phyloP scores from a whole-genome alignment of 2,797 vertebrate species.

The Sebastolobus alascanus region DNA sequence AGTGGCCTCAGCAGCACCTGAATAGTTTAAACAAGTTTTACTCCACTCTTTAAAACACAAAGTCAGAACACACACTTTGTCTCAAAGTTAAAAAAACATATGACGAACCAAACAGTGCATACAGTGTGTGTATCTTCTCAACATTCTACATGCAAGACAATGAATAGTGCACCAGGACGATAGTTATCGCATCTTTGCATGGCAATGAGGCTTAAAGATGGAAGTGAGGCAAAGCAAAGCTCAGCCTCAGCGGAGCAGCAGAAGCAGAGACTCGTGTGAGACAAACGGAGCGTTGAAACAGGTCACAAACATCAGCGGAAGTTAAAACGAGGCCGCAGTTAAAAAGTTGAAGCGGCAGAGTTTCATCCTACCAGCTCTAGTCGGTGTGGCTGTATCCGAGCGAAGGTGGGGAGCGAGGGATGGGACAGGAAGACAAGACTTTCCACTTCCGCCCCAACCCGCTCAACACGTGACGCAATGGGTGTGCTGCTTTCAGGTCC shows the following conservation, averaged over 20 bases:
- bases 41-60: neutral
- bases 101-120: neutral
- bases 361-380: constrained; percentile 35
- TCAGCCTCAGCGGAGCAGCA: neutral
- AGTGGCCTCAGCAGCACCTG: constrained; percentile 19
- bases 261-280: too few species aligned
- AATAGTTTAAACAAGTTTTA: constrained; percentile 6
- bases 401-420: neutral
- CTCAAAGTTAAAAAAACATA: neutral
- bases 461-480: constrained; percentile 27
- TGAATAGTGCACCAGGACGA: neutral
- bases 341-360: constrained; percentile 6
- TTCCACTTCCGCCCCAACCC: constrained; percentile 56
- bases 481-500: neutral
- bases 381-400: neutral
- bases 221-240: neutral
- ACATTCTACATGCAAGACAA: neutral
- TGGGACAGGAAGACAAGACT: constrained; percentile 40
- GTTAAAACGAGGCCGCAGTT: neutral
- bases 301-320: neutral
- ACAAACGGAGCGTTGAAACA: neutral
- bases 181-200: constrained; percentile 11
- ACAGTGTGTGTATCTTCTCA: too few species aligned
- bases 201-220: constrained; percentile 4
- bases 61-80: neutral